Percentiles rank a stretch among this genome's conserved stretches.
These are phyloP conservation scores for Sinosuthora webbiana DNA, from an alignment of 2,113 vertebrate genomes.

Conservation along the genomic window DNA sequence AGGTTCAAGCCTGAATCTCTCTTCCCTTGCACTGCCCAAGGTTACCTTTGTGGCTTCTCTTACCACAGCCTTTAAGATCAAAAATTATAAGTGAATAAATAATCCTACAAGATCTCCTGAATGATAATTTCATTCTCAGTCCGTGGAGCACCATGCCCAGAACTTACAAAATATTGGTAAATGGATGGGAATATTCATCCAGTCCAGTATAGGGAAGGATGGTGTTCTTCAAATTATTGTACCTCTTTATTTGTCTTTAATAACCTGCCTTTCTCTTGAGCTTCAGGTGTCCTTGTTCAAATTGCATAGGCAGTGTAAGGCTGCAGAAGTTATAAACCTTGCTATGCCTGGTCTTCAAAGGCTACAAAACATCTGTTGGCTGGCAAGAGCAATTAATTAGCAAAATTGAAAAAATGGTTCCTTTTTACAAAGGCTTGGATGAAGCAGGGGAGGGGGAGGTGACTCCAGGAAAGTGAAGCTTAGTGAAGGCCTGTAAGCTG, in stretches of 20 bases:
- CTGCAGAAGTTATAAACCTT: conserved; percentile 30
- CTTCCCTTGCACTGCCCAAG: not conserved
- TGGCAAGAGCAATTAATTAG: conserved; percentile 71
- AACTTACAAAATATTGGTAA: not conserved
- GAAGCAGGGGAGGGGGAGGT: conserved; percentile 23
- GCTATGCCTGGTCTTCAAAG: conserved; percentile 64
- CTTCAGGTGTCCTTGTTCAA: conserved; percentile 25
- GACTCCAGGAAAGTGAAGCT: not conserved
- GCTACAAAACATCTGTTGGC: conserved; percentile 62
- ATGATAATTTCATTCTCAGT: not conserved
- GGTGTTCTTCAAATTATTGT: not conserved
- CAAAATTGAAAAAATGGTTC: conserved; percentile 42
- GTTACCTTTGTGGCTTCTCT: not conserved
- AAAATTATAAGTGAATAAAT: not conserved
- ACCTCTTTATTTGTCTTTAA: not conserved
- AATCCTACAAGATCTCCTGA: not conserved
- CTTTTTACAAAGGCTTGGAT: conserved; percentile 28
- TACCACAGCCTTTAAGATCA: not conserved
- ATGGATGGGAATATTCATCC: not conserved
- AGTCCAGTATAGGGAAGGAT: not conserved
- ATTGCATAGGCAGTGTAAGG: not conserved
- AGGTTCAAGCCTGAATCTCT: not conserved
- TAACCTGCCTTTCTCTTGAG: not conserved
- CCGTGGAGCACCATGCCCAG: not conserved
- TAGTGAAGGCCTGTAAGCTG: conserved; percentile 35